phyloP scores from a whole-genome alignment of 2,888 invertebrate genomes.

The Pasiphila rectangulata region DNA sequence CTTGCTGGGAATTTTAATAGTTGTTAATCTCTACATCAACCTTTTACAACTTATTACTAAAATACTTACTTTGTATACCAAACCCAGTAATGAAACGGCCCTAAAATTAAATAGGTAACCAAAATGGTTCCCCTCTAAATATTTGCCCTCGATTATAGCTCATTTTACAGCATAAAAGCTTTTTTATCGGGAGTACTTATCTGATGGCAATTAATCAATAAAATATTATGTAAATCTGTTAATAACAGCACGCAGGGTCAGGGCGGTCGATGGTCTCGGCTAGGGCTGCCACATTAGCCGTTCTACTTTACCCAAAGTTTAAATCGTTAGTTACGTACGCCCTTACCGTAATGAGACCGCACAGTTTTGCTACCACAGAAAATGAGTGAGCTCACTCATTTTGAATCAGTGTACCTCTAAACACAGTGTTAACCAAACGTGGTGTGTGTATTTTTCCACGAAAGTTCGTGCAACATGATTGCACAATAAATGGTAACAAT shows the following conservation, averaged over 20 bases:
- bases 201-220: slow-evolving; percentile 54
- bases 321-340: not conserved
- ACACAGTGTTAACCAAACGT: too few relatives aligned
- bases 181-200: slow-evolving; percentile 44
- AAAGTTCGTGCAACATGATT: too few relatives aligned
- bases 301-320: not conserved
- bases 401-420: too few relatives aligned
- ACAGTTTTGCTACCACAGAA: too few relatives aligned
- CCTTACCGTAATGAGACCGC: too few relatives aligned
- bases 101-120: not conserved
- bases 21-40: too few relatives aligned
- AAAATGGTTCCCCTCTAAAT: slow-evolving; percentile 11
- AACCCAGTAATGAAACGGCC: not conserved
- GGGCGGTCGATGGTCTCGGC: slow-evolving; percentile 34
- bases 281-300: slow-evolving; percentile 23
- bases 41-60: too few relatives aligned
- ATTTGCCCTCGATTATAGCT: slow-evolving; percentile 27
- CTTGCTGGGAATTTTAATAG: too few relatives aligned
- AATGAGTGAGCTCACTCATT: too few relatives aligned
- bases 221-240: slow-evolving; percentile 46
- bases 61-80: not conserved
- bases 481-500: too few relatives aligned
- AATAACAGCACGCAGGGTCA: slow-evolving; percentile 40
- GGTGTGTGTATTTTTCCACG: too few relatives aligned
- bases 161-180: slow-evolving; percentile 32